phyloP scores from a whole-genome alignment of 1,140 invertebrate genomes.

The Galleria mellonella region DNA sequence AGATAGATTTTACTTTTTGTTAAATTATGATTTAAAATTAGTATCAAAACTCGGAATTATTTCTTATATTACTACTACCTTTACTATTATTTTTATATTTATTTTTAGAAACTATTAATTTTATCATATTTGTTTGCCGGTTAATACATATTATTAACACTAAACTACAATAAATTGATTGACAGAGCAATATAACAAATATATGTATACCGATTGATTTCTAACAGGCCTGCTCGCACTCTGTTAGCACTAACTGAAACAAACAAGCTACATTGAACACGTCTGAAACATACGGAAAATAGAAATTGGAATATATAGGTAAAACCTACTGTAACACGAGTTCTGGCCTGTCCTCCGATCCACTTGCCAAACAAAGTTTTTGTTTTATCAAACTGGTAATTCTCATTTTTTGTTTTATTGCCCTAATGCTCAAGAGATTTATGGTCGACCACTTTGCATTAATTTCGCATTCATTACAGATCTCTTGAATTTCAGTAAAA shows the following conservation, averaged over 20 bases:
- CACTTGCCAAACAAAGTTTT: slow-evolving; percentile 61
- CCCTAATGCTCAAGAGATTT: slow-evolving; percentile 53
- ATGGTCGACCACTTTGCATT: slow-evolving; percentile 61
- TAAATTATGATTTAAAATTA: too few species aligned
- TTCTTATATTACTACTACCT: too few species aligned
- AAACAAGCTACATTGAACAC: slow-evolving; percentile 23
- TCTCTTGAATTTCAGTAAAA: slow-evolving; percentile 34
- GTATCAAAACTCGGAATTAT: too few species aligned
- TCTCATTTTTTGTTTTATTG: slow-evolving; percentile 66
- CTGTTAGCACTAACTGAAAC: slow-evolving; percentile 7
- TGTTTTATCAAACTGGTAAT: slow-evolving; percentile 65
- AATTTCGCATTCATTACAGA: slow-evolving; percentile 66
- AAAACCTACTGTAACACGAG: slow-evolving; percentile 1
- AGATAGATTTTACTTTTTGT: too few species aligned
- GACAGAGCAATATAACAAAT: too few species aligned
- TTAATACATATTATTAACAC: too few species aligned
- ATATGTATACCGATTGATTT: not conserved
- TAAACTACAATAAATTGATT: too few species aligned
- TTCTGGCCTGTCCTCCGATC: slow-evolving; percentile 31
- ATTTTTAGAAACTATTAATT: too few species aligned
- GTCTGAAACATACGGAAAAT: slow-evolving; percentile 32
- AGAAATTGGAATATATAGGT: slow-evolving; percentile 22
- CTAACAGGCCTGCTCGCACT: not conserved
- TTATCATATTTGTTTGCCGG: too few species aligned
- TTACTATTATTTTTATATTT: too few species aligned